Conservation (phyloP, 2,888 invertebrate genomes). For the Unio delphinus region DNA sequence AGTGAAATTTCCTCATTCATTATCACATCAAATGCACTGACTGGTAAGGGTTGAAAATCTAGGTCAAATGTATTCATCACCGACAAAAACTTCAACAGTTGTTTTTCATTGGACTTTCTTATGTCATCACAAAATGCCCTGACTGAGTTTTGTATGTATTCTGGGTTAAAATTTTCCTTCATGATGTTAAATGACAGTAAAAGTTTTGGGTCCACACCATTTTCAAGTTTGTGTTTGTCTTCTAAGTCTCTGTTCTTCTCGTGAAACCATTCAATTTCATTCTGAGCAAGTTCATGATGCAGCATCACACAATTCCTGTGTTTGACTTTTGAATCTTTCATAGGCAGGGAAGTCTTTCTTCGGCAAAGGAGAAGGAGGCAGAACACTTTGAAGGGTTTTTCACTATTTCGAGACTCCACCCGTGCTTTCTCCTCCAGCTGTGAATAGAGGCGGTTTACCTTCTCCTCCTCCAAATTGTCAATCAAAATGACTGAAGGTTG, state of each 20-base stretch:
- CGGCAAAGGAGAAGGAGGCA: slow-evolving; percentile 35
- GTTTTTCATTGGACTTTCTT: slow-evolving; percentile 21
- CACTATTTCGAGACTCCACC: slow-evolving; percentile 13
- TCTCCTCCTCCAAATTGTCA: slow-evolving; percentile 48
- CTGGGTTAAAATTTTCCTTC: slow-evolving; percentile 48
- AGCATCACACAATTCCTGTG: slow-evolving; percentile 14
- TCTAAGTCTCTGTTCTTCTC: slow-evolving; percentile 36
- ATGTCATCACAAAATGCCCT: slow-evolving; percentile 37
- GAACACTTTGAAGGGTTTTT: slow-evolving; percentile 22
- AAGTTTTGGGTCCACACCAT: slow-evolving; percentile 39
- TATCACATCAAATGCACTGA: slow-evolving; percentile 48
- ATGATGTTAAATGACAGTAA: slow-evolving; percentile 56
- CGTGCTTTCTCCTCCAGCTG: slow-evolving; percentile 31
- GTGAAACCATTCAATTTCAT: slow-evolving; percentile 47
- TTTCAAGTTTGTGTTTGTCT: slow-evolving; percentile 25
- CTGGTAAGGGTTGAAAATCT: slow-evolving; percentile 40
- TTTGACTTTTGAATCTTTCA: neutral
- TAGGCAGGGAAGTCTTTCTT: slow-evolving; percentile 13
- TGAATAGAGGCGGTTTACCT: slow-evolving; percentile 17
- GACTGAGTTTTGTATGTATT: slow-evolving; percentile 43
- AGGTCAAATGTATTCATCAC: slow-evolving; percentile 51
- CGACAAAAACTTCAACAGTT: slow-evolving; percentile 43
- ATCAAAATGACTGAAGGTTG: slow-evolving; percentile 49
- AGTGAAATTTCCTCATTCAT: slow-evolving; percentile 15
- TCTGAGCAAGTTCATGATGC: slow-evolving; percentile 33